Base-by-base conservation (phyloP, 2,888 invertebrate genomes). In the Thera britannica region DNA sequence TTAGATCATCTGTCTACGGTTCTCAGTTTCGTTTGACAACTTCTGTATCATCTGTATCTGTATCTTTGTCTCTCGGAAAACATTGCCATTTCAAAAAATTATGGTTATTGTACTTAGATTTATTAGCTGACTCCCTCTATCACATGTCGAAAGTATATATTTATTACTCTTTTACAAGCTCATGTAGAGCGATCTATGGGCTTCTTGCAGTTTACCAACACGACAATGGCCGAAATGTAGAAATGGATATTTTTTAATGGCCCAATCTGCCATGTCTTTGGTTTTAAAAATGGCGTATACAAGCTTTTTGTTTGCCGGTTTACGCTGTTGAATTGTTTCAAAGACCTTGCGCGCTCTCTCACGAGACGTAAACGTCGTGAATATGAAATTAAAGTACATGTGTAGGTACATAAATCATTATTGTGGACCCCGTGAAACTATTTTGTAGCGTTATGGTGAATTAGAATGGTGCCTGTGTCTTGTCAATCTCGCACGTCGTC, bases 251-350 rank as follows among this genome's bases (percentile, higher is more conserved):
- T 93, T 93, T 93, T 93, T 93, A 93, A 93, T 92, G 93, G 93
- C 90, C 87, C 89, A 88, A 90, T 90, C 92, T 93, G 93, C 92
- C 93, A 92, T 93, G 94, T 94, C 94, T 94, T 93, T 91, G 93
- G 93, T 94, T 94, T 94, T 94, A 94, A 94, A 94, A 94, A 94
- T 94, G 94, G 94, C 94, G 94, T 94, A 94, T 94, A 94, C 94
- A 94, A 94, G 94, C 94, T 94, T 94, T 94, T 94, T 94, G 94
- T 94, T 94, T 93, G 94, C 94, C 94, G 94, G 94, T 93, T 90
- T 93, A 92, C 87, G 90, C 88, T 90, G 88, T 89, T 93, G 89
- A 94, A 90, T 86, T 87, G 87, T 90, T 90, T 89, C 84, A 85
- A 84, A 88, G 85, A 87, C 88, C 88, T 86, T 83, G 89, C 86